phyloP scores from a whole-genome alignment of 2,888 invertebrate species.

The Drosophila phalerata region DNA sequence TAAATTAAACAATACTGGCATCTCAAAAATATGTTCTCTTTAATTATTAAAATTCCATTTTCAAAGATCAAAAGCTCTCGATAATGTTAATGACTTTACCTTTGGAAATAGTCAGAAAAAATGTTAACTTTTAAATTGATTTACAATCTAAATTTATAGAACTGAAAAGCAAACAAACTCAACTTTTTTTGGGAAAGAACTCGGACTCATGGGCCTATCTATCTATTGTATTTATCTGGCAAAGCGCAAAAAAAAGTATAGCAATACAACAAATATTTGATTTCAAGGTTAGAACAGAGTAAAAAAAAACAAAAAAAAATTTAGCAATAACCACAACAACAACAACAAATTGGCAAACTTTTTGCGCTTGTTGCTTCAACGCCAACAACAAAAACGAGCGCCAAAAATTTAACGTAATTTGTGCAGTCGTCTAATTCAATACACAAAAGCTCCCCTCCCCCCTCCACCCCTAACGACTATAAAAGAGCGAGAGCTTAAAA shows the following conservation, averaged over 20 bases:
- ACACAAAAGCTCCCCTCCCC: constrained; percentile 58
- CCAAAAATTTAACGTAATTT: constrained; percentile 74
- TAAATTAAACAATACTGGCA: background rate
- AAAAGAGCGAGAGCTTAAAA: constrained; percentile 14
- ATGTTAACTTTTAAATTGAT: constrained; percentile 46
- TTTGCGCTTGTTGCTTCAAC: constrained; percentile 69
- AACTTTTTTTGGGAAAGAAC: constrained; percentile 6
- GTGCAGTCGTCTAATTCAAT: constrained; percentile 77
- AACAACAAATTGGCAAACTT: constrained; percentile 60
- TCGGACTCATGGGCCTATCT: constrained; percentile 38
- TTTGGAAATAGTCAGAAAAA: constrained; percentile 9
- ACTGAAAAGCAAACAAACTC: constrained; percentile 1
- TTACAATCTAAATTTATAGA: constrained; percentile 28
- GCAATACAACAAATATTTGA: constrained; percentile 52
- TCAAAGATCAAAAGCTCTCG: background rate
- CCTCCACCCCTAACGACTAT: background rate
- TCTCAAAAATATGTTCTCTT: background rate
- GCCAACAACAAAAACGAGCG: constrained; percentile 63
- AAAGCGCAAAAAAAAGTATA: constrained; percentile 19
- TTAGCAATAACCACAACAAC: constrained; percentile 5
- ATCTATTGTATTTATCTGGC: constrained; percentile 51
- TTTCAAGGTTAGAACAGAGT: constrained; percentile 73
- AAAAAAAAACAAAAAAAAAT: constrained; percentile 43
- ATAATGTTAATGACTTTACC: constrained; percentile 1
- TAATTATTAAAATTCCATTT: background rate